Evolutionary conservation across 2,113 vertebrate genomes (phyloP).

Genomic region (Heptranchias perlo): DNA sequence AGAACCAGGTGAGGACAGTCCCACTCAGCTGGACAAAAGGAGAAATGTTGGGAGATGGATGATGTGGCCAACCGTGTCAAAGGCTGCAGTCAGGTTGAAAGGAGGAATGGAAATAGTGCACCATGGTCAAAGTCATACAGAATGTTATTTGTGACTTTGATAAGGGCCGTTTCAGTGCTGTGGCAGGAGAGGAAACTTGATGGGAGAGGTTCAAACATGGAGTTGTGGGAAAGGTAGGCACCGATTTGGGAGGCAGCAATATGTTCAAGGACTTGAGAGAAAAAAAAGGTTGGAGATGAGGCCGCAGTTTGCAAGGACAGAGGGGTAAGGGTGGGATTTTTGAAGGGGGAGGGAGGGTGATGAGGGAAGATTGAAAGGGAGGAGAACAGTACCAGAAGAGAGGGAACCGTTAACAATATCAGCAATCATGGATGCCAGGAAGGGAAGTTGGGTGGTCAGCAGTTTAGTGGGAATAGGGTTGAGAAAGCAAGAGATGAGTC

Average conservation of each 20-base stretch:
- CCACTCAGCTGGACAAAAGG: no score
- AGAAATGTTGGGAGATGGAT: no score
- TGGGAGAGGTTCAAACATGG: neutral
- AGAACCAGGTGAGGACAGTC: no score
- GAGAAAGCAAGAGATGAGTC: no score
- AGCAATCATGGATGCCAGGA: no score
- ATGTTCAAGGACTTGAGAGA: neutral
- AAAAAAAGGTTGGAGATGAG: neutral
- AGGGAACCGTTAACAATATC: neutral
- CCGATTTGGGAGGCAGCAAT: neutral
- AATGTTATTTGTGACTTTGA: no score
- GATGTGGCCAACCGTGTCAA: no score
- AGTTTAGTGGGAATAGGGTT: no score
- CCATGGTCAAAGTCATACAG: neutral
- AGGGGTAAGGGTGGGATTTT: no score
- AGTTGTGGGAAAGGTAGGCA: neutral
- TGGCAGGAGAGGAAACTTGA: neutral
- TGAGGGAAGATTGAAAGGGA: neutral
- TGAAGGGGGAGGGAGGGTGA: no score
- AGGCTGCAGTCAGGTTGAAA: neutral
- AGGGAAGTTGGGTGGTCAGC: no score
- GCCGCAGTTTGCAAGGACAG: neutral
- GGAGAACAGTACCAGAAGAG: neutral
- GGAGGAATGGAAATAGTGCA: no score
- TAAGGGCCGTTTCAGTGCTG: neutral